Base-by-base conservation (phyloP, 2,113 vertebrate genomes). In the Benitochromis conjunctus region DNA sequence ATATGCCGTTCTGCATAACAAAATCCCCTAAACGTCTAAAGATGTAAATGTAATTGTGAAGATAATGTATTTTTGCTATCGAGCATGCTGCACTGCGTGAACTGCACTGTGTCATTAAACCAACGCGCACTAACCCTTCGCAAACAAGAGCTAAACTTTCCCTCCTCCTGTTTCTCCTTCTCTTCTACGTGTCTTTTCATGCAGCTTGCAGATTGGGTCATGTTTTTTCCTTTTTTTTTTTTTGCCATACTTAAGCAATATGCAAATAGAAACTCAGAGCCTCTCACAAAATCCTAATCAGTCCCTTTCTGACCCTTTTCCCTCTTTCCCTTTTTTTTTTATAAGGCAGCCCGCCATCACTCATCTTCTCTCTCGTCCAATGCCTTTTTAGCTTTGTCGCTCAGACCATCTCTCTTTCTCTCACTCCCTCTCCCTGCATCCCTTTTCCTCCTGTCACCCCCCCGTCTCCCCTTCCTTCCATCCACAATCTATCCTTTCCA, bases 261-360 rank as follows among this genome's bases (percentile, higher is more conserved):
- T 89, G 77, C 56, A 92, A 90, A 93, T 79, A 36, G 43, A 21
- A 58, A 86, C 69, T 85, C 57, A 81, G 93, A 92, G 82, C 56
- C 79, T 55, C 53, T 86, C 31, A 56, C 58, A 62, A 60, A 84
- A 60, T 88, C 85, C 60, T 71, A 71, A 26, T 91, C 78, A 79
- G 34, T 57, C 81, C 74, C 51, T 89, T 16, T 90, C 57, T 74
- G 82, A 82, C 88, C 57, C 51, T 56, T 51, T 19, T 82, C 64
- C 5, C 11, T 74, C 36, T 69, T 11, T 16, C 46, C 13, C 2
- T 29, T 46, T 21, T 60, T n/a, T 71, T 36, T 54, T 78, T 13
- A 36, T 78, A 57, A 21, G 26, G 19, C 81, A 38, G 57, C 38
- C 43, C 9, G 4, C 26, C 53, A 62, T 79, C 46, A 18, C 82